These are phyloP conservation scores for Colletes latitarsis DNA, from an alignment of 1,140 invertebrate genomes.

Conservation along the genomic window DNA sequence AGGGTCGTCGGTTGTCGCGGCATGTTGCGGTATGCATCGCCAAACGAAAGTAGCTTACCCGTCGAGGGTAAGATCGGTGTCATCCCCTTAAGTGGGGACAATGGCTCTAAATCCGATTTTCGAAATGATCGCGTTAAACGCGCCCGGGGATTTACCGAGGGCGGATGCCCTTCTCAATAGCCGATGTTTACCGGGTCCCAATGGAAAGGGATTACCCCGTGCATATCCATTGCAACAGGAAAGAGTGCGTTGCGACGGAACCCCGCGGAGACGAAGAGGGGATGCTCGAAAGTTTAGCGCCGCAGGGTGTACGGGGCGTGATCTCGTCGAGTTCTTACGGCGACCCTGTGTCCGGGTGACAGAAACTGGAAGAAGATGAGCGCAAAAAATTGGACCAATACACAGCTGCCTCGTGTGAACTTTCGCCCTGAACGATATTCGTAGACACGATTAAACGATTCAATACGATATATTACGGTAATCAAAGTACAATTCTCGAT, in stretches of 20 bases:
- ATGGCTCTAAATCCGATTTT: constrained; percentile 75
- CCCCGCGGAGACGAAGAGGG: constrained; percentile 51
- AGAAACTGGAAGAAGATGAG: not conserved
- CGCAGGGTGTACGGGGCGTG: constrained; percentile 52
- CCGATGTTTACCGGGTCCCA: constrained; percentile 69
- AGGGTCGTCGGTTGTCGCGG: constrained; percentile 31
- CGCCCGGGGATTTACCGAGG: constrained; percentile 61
- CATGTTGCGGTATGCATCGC: constrained; percentile 70
- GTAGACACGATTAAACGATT: no score
- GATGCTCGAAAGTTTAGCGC: constrained; percentile 29
- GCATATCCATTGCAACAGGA: constrained; percentile 47
- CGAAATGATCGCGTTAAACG: constrained; percentile 75
- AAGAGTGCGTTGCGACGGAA: constrained; percentile 28
- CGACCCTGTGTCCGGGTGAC: not conserved
- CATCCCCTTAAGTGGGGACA: constrained; percentile 67
- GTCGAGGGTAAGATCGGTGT: constrained; percentile 63
- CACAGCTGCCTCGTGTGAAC: not conserved
- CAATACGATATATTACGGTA: no score
- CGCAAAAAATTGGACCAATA: not conserved
- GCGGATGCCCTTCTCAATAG: constrained; percentile 57
- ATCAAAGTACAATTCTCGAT: no score
- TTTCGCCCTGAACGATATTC: no score
- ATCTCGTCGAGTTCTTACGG: constrained; percentile 33
- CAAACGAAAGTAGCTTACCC: constrained; percentile 65
- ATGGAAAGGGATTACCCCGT: constrained; percentile 67